These are phyloP conservation scores for Paralvinella palmiformis DNA, from an alignment of 1,140 invertebrate species.

Conservation along the genomic window DNA sequence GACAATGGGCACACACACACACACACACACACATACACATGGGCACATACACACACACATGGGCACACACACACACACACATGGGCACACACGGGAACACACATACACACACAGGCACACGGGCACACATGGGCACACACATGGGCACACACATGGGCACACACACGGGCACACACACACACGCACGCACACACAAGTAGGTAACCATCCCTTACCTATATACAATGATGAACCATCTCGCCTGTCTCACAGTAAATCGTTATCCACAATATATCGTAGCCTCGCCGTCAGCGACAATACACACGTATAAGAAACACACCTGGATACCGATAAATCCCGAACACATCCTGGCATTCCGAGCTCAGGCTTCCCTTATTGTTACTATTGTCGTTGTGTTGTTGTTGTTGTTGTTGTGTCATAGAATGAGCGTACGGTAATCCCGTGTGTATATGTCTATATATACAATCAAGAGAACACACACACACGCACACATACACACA, in stretches of 20 bases:
- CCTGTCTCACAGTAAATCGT: constrained; percentile 28
- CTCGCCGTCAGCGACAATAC: constrained; percentile 87
- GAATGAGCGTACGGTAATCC: too few species aligned
- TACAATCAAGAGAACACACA: too few species aligned
- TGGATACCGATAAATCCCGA: constrained; percentile 53
- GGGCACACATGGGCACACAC: background rate
- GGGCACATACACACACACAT: constrained; percentile 1
- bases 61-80: background rate
- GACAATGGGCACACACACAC: constrained; percentile 5
- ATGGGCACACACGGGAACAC: background rate
- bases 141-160: background rate
- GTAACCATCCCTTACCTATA: background rate
- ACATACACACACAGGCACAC: background rate
- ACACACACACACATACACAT: background rate
- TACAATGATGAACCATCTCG: background rate
- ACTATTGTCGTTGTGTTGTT: background rate
- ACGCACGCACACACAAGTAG: background rate
- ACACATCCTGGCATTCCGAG: background rate
- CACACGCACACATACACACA: too few species aligned
- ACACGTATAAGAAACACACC: constrained; percentile 79
- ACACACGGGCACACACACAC: background rate
- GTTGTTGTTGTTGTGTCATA: constrained; percentile 79
- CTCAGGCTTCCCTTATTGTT: background rate
- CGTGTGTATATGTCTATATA: too few species aligned
- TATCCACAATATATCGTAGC: constrained; percentile 73